Evolutionary conservation across 2,113 vertebrate genomes (phyloP).

Genomic region (Crotalus horridus): DNA sequence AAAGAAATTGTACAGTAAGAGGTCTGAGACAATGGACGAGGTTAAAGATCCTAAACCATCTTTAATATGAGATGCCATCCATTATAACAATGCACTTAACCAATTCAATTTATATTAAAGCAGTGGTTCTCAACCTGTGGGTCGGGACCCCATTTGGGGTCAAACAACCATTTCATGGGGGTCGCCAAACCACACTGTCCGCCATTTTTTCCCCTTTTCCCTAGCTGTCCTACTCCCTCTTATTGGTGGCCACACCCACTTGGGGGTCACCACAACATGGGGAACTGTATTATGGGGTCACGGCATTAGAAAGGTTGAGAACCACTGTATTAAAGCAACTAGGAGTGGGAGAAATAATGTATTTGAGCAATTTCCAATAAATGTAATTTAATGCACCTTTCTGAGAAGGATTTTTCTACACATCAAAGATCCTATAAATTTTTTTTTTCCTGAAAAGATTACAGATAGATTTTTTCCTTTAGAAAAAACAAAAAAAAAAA

Average conservation of each 20-base stretch:
- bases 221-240: too few relatives aligned
- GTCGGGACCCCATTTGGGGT: too few relatives aligned
- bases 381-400: conserved; percentile 26
- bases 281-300: too few relatives aligned
- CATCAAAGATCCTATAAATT: not conserved
- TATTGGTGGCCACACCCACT: too few relatives aligned
- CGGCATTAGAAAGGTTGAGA: too few relatives aligned
- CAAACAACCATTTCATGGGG: too few relatives aligned
- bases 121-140: too few relatives aligned
- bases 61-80: not conserved
- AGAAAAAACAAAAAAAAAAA: not conserved
- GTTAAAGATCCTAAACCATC: not conserved
- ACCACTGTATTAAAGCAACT: conserved; percentile 39
- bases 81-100: not conserved
- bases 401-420: conserved; percentile 14
- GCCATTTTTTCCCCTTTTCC: too few relatives aligned
- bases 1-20: not conserved
- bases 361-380: conserved; percentile 36
- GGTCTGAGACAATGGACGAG: not conserved
- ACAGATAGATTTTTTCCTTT: not conserved
- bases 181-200: too few relatives aligned
- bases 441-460: not conserved
- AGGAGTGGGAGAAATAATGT: not conserved
- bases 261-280: too few relatives aligned
- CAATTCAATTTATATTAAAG: conserved; percentile 32